phyloP scores from a whole-genome alignment of 2,797 vertebrate species.

The Sciurus carolinensis region DNA sequence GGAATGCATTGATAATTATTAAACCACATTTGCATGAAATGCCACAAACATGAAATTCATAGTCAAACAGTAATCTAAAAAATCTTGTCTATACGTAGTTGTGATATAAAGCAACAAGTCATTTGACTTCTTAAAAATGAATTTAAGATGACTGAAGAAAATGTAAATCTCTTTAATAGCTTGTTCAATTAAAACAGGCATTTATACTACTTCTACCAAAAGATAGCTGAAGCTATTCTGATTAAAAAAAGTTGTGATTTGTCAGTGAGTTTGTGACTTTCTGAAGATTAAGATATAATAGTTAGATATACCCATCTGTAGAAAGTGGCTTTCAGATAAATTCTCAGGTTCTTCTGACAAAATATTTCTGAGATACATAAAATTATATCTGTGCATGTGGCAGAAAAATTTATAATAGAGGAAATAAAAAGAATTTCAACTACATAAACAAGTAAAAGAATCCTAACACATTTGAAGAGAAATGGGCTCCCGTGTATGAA shows the following conservation, averaged over 20 bases:
- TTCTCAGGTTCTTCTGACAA: conserved; percentile 84
- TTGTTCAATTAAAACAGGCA: conserved; percentile 71
- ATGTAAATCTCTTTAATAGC: not conserved
- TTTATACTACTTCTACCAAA: conserved; percentile 67
- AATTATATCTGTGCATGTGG: conserved; percentile 85
- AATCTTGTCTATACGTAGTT: not conserved
- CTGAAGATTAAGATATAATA: conserved; percentile 80
- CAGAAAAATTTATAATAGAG: conserved; percentile 84
- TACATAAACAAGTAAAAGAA: conserved; percentile 85
- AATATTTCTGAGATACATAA: conserved; percentile 86
- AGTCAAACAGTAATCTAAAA: not conserved
- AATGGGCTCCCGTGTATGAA: conserved; percentile 64
- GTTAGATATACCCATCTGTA: conserved; percentile 81
- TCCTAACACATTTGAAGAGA: conserved; percentile 83
- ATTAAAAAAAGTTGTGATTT: conserved; percentile 85
- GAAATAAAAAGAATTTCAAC: conserved; percentile 85
- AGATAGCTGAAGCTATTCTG: conserved; percentile 81
- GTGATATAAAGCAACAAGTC: not conserved
- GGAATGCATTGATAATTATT: not conserved
- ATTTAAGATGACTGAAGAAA: not conserved
- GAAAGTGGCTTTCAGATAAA: conserved; percentile 86
- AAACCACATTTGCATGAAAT: not conserved
- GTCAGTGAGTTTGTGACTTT: conserved; percentile 82
- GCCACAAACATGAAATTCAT: not conserved
- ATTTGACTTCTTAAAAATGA: not conserved